Base-by-base conservation (phyloP, 2,113 vertebrate genomes). In the Garra rufa region DNA sequence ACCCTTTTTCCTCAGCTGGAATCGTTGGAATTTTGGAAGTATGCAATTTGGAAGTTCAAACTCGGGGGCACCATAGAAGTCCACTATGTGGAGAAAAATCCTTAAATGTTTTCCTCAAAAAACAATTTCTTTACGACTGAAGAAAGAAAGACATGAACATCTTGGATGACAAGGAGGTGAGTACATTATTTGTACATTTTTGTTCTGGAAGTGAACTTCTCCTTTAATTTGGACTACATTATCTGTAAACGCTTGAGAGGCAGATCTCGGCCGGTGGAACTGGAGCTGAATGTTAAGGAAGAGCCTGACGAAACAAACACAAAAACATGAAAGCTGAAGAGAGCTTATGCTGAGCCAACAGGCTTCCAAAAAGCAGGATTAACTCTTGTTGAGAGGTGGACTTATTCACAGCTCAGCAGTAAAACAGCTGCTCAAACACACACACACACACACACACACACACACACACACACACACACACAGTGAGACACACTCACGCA, bases 351-450 rank as follows among this genome's bases (percentile, higher is more conserved):
- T 82, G 83, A 89, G 86, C 85, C 85, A 86, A 89, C 48, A 84
- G 67, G 69, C 87, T 85, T 59, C 76, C 87, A 76, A 84, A 85
- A 79, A 85, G 83, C 88, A 63, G 87, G 89, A 91, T 91, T 92
- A 91, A 88, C 87, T 89, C 75, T 57, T 89, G 87, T 81, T 91
- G 90, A 90, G 86, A 81, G 78, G 71, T 85, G 65, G 76, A 87
- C 86, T 83, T 90, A 88, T 50, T 86, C 86, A 86, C 46, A 88
- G 86, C 88, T 86, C 87, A 89, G 85, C 85, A 85, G 87, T 85
- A 89, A 88, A 89, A 76, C 89, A 92, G 88, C 86, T 88, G 87
- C 88, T 88, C 85, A 88, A 84, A 89, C 83, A 89, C 89, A 87
- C 88, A 87, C 44, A 34, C 43, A 67, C 81, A 81, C 71, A 86